Base-by-base conservation (phyloP, 2,113 vertebrate genomes). In the Elephas maximus region DNA sequence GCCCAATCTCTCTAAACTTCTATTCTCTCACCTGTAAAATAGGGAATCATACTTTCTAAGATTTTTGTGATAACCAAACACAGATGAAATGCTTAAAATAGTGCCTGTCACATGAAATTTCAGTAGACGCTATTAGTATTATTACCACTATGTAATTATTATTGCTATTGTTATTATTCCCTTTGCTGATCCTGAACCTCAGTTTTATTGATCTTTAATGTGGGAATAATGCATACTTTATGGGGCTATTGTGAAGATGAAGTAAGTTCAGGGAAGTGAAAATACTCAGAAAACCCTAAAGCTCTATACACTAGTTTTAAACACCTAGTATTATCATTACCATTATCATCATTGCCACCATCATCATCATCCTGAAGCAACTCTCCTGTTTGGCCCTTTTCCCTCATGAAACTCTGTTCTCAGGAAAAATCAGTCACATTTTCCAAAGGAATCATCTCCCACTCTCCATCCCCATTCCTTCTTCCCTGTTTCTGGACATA, bases 161-260 rank as follows among this genome's bases (percentile, higher is more conserved):
- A 87, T 86, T 51, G 63, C 53, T 71, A 20, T 57, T 76, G 12
- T 71, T 73, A 48, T 62, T 53, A 14, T 78, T 76, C 6, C 82
- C 88, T 84, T 67, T 77, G 23, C 80, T 87, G 48, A 88, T 57
- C 37, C 21, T 87, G 63, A 96, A 51, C 14, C 57, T 79, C 24
- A 48, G 24, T 87, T 91, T 84, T 87, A 63, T 67, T 84, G 83
- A 78, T 67, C 69, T 51, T 44, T 71, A 69, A 94, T 88, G 60
- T 91, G 73, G 44, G 33, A 77, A 83, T 73, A 81, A 78, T 17
- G 37, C 41, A 21, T 30, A 60, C 18, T 94, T 90, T 1, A n/a
- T 62, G 51, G 7, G 33, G 45, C n/a, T 90, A 18, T 90, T 63
- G 21, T 71, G 65, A 79, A 74, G 57, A 80, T 67, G 33, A 92